These are phyloP conservation scores for Macrocentrus cingulum DNA, from an alignment of 1,140 invertebrate genomes.

Conservation along the genomic window DNA sequence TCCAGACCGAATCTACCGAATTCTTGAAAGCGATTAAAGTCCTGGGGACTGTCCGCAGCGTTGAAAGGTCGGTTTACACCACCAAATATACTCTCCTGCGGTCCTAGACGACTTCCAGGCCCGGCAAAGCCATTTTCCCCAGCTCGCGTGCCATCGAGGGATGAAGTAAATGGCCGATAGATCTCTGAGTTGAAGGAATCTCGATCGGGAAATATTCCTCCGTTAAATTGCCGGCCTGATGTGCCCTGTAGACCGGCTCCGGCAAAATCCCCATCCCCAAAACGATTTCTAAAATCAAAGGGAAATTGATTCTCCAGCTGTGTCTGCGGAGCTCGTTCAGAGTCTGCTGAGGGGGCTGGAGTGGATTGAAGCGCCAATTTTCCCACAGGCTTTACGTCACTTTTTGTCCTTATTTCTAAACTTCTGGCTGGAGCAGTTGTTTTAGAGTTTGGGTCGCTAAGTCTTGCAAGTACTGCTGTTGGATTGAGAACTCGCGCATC, in stretches of 20 bases:
- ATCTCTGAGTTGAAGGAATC: constrained; percentile 12
- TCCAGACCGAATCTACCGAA: constrained; percentile 18
- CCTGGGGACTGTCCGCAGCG: neutral
- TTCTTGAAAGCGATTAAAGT: constrained; percentile 13
- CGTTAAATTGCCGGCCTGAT: constrained; percentile 14
- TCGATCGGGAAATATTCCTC: constrained; percentile 3
- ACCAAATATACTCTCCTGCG: neutral
- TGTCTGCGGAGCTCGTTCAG: constrained; percentile 23
- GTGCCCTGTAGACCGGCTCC: neutral
- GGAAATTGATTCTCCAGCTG: constrained; percentile 28
- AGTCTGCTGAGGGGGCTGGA: constrained; percentile 14
- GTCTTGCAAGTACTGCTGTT: neutral
- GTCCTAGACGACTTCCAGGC: neutral
- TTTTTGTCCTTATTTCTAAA: neutral
- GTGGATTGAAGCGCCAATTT: too few species aligned
- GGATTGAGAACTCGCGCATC: neutral
- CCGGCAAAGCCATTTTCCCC: constrained; percentile 8
- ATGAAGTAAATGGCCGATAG: constrained; percentile 1
- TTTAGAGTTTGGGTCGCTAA: neutral
- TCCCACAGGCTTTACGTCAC: neutral
- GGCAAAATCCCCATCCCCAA: neutral
- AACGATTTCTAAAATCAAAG: constrained; percentile 15
- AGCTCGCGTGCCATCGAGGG: neutral
- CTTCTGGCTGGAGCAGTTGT: neutral
- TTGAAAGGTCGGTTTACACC: neutral